phyloP scores from a whole-genome alignment of 2,888 invertebrate genomes.

The Drosophila seclusa region DNA sequence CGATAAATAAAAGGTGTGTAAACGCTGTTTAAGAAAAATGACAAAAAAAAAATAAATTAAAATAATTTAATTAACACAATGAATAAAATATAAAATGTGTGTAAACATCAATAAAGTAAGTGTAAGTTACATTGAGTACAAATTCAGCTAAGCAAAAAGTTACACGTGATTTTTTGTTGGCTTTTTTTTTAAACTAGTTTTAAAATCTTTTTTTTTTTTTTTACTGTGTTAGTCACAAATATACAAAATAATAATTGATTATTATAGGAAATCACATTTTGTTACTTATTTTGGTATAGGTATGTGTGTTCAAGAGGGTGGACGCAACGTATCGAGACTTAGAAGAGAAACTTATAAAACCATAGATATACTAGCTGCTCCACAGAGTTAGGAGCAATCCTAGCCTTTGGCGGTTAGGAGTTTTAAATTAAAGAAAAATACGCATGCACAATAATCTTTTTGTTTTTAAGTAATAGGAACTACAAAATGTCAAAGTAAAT shows the following conservation, averaged over 20 bases:
- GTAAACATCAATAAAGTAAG: conserved; percentile 44
- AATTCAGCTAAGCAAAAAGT: conserved; percentile 60
- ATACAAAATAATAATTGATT: conserved; percentile 18
- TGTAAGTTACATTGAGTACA: conserved; percentile 52
- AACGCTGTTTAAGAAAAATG: conserved; percentile 38
- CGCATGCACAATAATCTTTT: conserved; percentile 59
- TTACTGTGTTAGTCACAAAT: conserved; percentile 54
- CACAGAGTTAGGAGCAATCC: conserved; percentile 1
- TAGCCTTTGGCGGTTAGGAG: neutral
- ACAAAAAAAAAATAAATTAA: conserved; percentile 14
- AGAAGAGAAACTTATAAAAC: conserved; percentile 17
- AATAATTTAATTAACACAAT: conserved; percentile 47
- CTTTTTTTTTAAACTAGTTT: conserved; percentile 27
- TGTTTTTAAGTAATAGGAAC: conserved; percentile 23
- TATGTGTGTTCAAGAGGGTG: conserved; percentile 23
- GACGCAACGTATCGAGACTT: conserved; percentile 30
- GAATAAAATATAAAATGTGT: conserved; percentile 22
- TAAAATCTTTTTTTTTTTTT: conserved; percentile 26
- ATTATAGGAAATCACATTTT: conserved; percentile 20
- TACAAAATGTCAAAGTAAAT: conserved; percentile 33
- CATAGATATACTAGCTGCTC: conserved; percentile 12
- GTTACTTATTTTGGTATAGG: conserved; percentile 26
- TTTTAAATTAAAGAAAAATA: conserved; percentile 40
- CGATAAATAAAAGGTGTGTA: conserved; percentile 20
- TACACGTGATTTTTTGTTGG: conserved; percentile 43